phyloP scores from a whole-genome alignment of 2,888 invertebrate species.

The Sinotaia quadrata region DNA sequence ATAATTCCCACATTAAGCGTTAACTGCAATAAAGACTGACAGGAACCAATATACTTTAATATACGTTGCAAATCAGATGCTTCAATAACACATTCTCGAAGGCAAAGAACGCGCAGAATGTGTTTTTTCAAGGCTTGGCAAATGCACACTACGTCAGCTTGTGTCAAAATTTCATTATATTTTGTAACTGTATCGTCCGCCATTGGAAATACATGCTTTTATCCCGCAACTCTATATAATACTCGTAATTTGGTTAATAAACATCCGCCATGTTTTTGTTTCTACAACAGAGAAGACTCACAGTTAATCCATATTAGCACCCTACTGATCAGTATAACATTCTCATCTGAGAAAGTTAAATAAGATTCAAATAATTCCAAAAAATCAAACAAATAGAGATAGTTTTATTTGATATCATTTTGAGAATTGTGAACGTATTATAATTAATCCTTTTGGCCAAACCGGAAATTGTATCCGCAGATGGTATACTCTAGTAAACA shows the following conservation, averaged over 20 bases:
- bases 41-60: conserved; percentile 48
- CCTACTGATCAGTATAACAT: too few species aligned
- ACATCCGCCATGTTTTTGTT: conserved; percentile 29
- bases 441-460: too few species aligned
- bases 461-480: too few species aligned
- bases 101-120: conserved; percentile 50
- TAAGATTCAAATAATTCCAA: too few species aligned
- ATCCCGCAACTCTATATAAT: neutral
- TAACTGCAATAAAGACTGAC: conserved; percentile 56
- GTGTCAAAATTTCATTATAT: conserved; percentile 34
- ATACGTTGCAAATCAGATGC: conserved; percentile 55
- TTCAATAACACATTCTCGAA: conserved; percentile 56
- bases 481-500: too few species aligned
- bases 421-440: too few species aligned
- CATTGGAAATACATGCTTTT: conserved; percentile 25
- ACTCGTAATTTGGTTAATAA: neutral
- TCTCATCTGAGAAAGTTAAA: too few species aligned
- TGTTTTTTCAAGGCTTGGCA: conserved; percentile 50
- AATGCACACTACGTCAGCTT: conserved; percentile 49
- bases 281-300: conserved; percentile 34
- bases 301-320: conserved; percentile 11
- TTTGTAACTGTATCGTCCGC: conserved; percentile 33
- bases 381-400: too few species aligned
- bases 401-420: too few species aligned
- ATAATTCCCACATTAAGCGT: conserved; percentile 60